Evolutionary conservation across 2,113 vertebrate genomes (phyloP), one percentile per base, ranked within the genome.

Genomic region (Poicephalus meyeri): DNA sequence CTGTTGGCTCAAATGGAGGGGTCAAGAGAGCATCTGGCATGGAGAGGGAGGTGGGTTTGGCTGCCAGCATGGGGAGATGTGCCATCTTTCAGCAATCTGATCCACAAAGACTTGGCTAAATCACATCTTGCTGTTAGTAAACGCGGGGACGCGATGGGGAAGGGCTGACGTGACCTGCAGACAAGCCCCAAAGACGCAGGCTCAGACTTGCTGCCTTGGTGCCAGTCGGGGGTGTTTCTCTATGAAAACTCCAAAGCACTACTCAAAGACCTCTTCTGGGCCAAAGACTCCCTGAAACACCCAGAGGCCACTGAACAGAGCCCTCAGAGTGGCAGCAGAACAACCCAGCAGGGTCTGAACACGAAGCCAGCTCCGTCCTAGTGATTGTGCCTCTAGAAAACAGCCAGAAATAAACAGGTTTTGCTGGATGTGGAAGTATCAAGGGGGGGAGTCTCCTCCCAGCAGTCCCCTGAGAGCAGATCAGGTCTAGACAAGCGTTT

Each of bases 81-180:
- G 83, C 61, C 63, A 55, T 41, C 63, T 21, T 41, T 31, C 1
- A 11, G 89, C 46, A 74, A 76, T 3, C 11, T 42, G 69, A 91
- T 61, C 60, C 61, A 7, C 69, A 25, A 33, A 55, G 64, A 7
- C 56, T 58, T n/a, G 50, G 78, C 77, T 20, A 11, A 24, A 33
- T 33, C 19, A 3, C 69, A 56, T 9, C 49, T 37, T 2, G 56
- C 64, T 37, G 41, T 11, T 7, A 24, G 41, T 8, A 20, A 76
- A 47, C 31, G 5, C 41, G 3, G 3, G 25, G 16, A 24, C 0
- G 10, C 2, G 4, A 16, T 0, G 29, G 63, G 37, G 28, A 21
- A 50, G 16, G 35, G 74, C 20, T 35, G 56, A 58, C 7, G 56
- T 15, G 33, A 58, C 56, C 56, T 58, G 56, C 33, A 58, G 21